Base-by-base conservation (phyloP, 2,888 invertebrate genomes). In the Cyclophora albipunctata region DNA sequence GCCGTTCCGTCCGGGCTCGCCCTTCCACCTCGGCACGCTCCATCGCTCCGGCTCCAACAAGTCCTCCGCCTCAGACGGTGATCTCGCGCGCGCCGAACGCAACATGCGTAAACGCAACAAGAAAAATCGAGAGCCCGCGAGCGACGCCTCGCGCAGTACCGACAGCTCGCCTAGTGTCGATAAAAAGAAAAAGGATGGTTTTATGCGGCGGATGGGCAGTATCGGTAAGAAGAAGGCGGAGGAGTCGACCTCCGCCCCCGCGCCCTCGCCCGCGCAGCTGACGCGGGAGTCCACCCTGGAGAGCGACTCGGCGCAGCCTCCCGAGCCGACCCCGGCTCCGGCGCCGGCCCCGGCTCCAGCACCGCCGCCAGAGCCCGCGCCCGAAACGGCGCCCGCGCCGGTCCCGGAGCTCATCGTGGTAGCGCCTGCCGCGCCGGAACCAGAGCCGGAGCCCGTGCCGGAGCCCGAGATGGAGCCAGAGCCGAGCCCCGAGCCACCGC, bases 81-180 rank as follows among this genome's bases (percentile, higher is more conserved):
- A 87, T 67, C 77, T 78, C 79, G 69, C 76, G 69, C 85, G 84
- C 71, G 81, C 78, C 78, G 84, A 79, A 72, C 84, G 82, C 82
- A 86, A 82, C 77, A 85, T 86, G 84, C 86, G 86, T 67, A 88
- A 87, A 75, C 86, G 86, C 66, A 86, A 81, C 61, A 89, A 87
- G 71, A 89, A 88, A 67, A 69, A 68, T 62, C 86, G 85, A 59
- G 81, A 83, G 47, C 52, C 57, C 45, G 71, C 73, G 57, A 74
- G 76, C 62, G 76, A 73, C 59, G 76, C 76, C 49, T 75, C 79
- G 49, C 73, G 71, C 51, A 84, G 82, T 66, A 78, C 81, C 60
- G 84, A 84, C 66, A 79, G 79, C 56, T 80, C 82, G 57, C 82
- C 84, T 55, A 69, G 67, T 53, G 72, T 74, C 58, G 80, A 82